A percentile compares a stretch with the other conserved stretches of the same genome.
These are phyloP conservation scores for Taenaris catops DNA, from an alignment of 2,888 invertebrate genomes.

Conservation along the genomic window DNA sequence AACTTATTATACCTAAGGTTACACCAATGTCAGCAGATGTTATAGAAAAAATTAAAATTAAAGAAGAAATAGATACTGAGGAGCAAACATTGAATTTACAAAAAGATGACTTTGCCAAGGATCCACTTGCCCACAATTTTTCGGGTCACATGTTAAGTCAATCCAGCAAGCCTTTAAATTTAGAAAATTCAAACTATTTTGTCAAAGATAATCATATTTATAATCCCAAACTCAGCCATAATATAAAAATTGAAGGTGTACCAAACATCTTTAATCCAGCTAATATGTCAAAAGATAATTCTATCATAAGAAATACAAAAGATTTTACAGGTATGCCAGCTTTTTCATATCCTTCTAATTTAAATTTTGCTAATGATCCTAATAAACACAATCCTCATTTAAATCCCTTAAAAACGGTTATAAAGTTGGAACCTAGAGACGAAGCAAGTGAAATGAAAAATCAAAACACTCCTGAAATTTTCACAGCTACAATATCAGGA, in stretches of 20 bases:
- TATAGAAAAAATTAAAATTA: constrained; percentile 72
- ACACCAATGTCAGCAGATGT: constrained; percentile 73
- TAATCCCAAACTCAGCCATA: constrained; percentile 62
- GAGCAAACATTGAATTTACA: constrained; percentile 60
- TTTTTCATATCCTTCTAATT: constrained; percentile 58
- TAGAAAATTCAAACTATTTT: constrained; percentile 70
- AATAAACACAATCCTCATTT: constrained; percentile 64
- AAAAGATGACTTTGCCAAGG: constrained; percentile 68
- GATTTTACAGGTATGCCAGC: constrained; percentile 60
- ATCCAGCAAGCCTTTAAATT: constrained; percentile 61
- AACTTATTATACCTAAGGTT: constrained; percentile 82
- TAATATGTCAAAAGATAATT: constrained; percentile 63
- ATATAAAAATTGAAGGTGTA: constrained; percentile 67
- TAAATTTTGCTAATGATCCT: constrained; percentile 60
- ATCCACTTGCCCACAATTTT: constrained; percentile 67
- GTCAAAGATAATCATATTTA: constrained; percentile 69
- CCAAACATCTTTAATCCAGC: constrained; percentile 64
- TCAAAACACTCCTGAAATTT: constrained; percentile 70
- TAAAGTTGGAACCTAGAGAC: constrained; percentile 74
- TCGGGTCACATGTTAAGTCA: constrained; percentile 55
- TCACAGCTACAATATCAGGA: constrained; percentile 68
- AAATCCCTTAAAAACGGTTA: constrained; percentile 72
- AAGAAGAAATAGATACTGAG: constrained; percentile 71
- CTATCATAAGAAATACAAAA: constrained; percentile 65
- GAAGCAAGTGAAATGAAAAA: constrained; percentile 65